Base-by-base conservation (phyloP, 2,113 vertebrate species). In the Hystrix brachyura region DNA sequence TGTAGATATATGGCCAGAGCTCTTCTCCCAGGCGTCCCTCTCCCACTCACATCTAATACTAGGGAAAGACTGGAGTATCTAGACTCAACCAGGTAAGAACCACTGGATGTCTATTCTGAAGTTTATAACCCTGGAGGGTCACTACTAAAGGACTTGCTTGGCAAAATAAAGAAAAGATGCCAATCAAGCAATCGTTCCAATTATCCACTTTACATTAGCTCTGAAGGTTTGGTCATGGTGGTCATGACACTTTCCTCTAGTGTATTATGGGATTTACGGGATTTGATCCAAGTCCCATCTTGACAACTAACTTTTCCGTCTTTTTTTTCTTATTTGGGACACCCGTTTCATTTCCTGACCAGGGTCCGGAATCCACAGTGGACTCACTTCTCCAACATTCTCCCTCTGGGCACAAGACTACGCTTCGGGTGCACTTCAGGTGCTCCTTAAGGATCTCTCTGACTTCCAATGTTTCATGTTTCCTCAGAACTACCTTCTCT, bases 341-440 rank as follows among this genome's bases (percentile, higher is more conserved):
- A 97, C 94, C 94, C 97, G 90, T 82, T 97, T 97, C 79, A 90
- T 91, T 90, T 92, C 81, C 72, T 55, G 34, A 67, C 81, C 82
- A 80, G 48, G 5, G 38, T 81, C 85, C 27, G 25, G 65, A 34
- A 71, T 90, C 86, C n/a, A n/a, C 55, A 13, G 43, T 55, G 59
- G 78, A 19, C 18, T 95, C 81, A 12, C 43, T 71, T 94, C 64
- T 92, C 65, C 74, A 91, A 71, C 80, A 25, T 19, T 71, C 32
- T 97, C 71, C 72, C 84, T 81, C 38, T 48, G 87, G 53, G 93
- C 60, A 10, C 59, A 74, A 38, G 38, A 32, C 92, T 87, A 59
- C 23, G 32, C 76, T 38, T 87, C 53, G 92, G 86, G 57, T 80
- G 5, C 2, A n/a, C 76, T 38, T 87, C 53, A 93, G 86, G 57